A percentile compares a stretch with the other conserved stretches of the same genome.
Conservation (phyloP, 37 sponge, comb jelly and placozoan genomes). For the Petrosia ficiformis region DNA sequence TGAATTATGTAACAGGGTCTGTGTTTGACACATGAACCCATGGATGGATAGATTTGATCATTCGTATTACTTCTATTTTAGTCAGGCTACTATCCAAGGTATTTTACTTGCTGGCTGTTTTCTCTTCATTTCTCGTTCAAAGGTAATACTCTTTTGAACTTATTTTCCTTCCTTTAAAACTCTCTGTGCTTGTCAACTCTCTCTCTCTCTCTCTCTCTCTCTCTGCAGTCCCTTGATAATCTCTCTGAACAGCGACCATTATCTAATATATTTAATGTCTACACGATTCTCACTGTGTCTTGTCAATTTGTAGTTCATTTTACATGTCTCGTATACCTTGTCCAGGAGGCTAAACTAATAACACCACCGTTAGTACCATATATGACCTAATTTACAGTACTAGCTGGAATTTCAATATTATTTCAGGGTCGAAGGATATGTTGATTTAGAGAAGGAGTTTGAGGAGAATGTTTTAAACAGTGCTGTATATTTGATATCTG, state of each 20-base stretch:
- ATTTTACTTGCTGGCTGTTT: constrained; percentile 92
- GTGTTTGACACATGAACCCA: no score
- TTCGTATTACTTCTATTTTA: constrained; percentile 7
- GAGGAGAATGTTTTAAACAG: constrained; percentile 86
- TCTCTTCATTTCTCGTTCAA: constrained; percentile 86
- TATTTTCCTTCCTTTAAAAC: not conserved
- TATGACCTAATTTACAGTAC: not conserved
- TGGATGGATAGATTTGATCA: no score
- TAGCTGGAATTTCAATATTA: not conserved
- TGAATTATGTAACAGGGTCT: not conserved
- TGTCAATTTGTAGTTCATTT: constrained; percentile 90
- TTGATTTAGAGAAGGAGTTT: constrained; percentile 96
- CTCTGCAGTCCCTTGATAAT: constrained; percentile 63
- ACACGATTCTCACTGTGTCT: constrained; percentile 87
- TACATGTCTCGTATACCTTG: constrained; percentile 71
- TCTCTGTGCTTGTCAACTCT: not conserved
- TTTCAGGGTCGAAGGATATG: constrained; percentile 51
- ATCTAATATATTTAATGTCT: constrained; percentile 95
- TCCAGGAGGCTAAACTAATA: constrained; percentile 53
- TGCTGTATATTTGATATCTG: constrained; percentile 89
- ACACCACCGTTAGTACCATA: constrained; percentile 1
- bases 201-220: not conserved
- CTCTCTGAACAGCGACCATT: constrained; percentile 90
- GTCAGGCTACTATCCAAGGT: constrained; percentile 95
- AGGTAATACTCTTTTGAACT: constrained; percentile 40